Conservation (phyloP, 2,797 vertebrate genomes). For the Naso thynnoides region DNA sequence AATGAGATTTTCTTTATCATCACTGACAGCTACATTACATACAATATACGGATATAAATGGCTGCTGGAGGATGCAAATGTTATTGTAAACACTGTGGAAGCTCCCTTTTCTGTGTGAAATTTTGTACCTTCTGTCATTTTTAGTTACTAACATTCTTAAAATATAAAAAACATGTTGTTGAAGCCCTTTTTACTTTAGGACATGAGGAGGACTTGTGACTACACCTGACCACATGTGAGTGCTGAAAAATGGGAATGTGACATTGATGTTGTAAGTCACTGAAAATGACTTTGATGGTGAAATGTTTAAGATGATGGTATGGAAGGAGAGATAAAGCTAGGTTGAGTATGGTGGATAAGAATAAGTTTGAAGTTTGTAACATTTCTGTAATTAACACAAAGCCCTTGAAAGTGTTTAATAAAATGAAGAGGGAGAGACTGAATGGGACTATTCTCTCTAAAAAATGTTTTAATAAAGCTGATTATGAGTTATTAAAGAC, state of each 20-base stretch:
- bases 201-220: neutral
- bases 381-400: constrained; percentile 10
- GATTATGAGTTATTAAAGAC: constrained; percentile 10
- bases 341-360: neutral
- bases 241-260: neutral
- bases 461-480: constrained; percentile 47
- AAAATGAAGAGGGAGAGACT: constrained; percentile 4
- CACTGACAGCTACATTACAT: neutral
- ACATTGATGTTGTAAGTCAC: neutral
- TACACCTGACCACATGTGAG: neutral
- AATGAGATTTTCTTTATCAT: neutral
- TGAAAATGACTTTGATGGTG: neutral
- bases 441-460: neutral
- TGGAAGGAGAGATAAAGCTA: neutral
- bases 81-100: neutral
- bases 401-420: neutral
- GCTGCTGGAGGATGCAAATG: neutral
- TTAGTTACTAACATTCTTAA: constrained; percentile 17
- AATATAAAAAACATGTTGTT: neutral
- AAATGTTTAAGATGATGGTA: neutral
- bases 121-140: neutral
- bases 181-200: neutral
- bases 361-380: constrained; percentile 8
- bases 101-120: neutral
- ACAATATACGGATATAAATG: neutral